Conservation (phyloP, 2,797 vertebrate genomes). For the Cottoperca gobio region DNA sequence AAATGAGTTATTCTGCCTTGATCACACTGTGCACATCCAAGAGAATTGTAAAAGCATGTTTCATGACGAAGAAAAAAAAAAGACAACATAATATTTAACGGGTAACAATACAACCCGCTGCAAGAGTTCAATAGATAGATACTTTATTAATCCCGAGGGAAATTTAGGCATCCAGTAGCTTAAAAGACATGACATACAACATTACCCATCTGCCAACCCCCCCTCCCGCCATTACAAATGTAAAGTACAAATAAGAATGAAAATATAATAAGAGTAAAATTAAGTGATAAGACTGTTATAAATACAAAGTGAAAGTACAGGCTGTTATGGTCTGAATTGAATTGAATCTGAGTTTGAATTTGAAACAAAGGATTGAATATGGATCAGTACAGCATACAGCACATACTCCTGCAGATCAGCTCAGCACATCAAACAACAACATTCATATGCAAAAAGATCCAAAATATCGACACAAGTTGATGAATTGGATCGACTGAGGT, state of each 20-base stretch:
- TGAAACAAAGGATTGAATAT: slow-evolving; percentile 32
- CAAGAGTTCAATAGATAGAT: neutral
- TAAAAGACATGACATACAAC: too few species aligned
- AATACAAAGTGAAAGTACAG: too few species aligned
- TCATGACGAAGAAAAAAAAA: neutral
- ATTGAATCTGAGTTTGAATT: too few species aligned
- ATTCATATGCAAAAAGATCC: neutral
- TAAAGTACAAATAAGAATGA: too few species aligned
- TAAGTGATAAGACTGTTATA: too few species aligned
- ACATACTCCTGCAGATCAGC: slow-evolving; percentile 7
- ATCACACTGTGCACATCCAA: neutral
- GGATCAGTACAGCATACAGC: slow-evolving; percentile 19
- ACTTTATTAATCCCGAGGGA: too few species aligned
- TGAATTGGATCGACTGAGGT: neutral
- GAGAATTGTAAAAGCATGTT: neutral
- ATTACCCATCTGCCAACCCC: too few species aligned
- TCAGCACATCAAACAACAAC: neutral
- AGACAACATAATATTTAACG: neutral
- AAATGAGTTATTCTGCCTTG: neutral
- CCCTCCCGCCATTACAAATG: too few species aligned
- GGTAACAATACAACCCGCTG: neutral
- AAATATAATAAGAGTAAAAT: too few species aligned
- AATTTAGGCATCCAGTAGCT: too few species aligned
- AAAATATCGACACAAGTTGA: neutral
- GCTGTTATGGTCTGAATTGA: too few species aligned